These are phyloP conservation scores for Lepidostoma basale DNA, from an alignment of 1,140 invertebrate species.

Conservation along the genomic window DNA sequence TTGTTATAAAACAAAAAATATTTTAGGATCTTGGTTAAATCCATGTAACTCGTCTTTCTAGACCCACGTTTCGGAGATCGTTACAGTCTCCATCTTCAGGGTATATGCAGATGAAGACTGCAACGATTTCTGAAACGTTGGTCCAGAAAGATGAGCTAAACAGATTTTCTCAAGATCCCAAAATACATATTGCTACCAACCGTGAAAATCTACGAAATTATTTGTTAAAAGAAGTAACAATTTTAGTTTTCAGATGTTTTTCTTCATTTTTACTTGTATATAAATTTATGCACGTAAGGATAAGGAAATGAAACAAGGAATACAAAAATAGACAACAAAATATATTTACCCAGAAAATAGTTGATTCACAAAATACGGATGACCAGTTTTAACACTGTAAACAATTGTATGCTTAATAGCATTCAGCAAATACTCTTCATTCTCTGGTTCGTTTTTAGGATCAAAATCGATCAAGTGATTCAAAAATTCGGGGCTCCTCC, in stretches of 20 bases:
- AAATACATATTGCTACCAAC: no score
- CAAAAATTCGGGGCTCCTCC: slow-evolving; percentile 71
- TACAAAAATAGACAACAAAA: neutral
- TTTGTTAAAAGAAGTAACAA: no score
- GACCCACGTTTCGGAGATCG: no score
- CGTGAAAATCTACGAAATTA: no score
- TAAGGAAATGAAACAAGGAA: neutral
- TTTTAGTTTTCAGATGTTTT: neutral
- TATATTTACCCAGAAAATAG: slow-evolving; percentile 70
- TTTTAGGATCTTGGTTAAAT: no score
- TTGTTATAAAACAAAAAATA: no score
- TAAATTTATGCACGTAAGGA: neutral
- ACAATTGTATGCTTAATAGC: slow-evolving; percentile 70
- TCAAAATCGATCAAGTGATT: slow-evolving; percentile 69
- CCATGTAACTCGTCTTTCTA: no score
- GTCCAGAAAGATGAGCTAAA: no score
- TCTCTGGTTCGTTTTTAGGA: slow-evolving; percentile 62
- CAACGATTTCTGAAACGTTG: no score
- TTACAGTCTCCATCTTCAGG: no score
- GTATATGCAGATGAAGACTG: no score
- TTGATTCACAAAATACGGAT: slow-evolving; percentile 89
- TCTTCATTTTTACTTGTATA: neutral
- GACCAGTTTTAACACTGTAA: slow-evolving; percentile 87
- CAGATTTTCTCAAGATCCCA: no score
- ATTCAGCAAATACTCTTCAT: slow-evolving; percentile 71